Percentiles rank a stretch among this genome's conserved stretches.
These are phyloP conservation scores for Scylla paramamosain DNA, from an alignment of 1,140 invertebrate genomes.

Conservation along the genomic window DNA sequence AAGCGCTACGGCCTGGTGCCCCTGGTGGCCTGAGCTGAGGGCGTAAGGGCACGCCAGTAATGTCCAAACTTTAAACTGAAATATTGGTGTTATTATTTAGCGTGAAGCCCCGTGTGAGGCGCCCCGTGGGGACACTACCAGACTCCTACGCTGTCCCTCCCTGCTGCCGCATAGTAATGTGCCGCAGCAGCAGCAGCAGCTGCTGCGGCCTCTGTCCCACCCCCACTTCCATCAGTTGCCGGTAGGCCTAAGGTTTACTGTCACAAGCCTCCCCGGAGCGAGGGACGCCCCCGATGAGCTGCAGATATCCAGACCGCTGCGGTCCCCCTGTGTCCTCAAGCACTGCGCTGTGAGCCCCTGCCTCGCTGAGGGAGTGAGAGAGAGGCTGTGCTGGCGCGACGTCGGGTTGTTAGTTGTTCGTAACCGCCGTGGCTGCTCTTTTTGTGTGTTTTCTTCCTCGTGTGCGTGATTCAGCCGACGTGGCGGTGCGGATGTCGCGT, in stretches of 20 bases:
- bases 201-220: not conserved
- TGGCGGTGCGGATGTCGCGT: constrained; percentile 1
- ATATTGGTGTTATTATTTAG: constrained; percentile 57
- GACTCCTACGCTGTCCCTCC: not conserved
- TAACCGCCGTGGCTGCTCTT: not conserved
- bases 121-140: not conserved
- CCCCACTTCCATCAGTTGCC: not conserved
- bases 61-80: constrained; percentile 37
- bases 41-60: constrained; percentile 1
- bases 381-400: not conserved
- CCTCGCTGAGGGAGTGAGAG: not conserved
- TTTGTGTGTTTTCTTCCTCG: not conserved
- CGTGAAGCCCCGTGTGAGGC: constrained; percentile 8
- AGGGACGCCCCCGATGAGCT: constrained; percentile 17
- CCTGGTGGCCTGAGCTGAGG: not conserved
- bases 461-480: constrained; percentile 10
- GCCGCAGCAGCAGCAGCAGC: not conserved
- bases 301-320: not conserved
- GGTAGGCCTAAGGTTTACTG: not conserved
- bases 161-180: constrained; percentile 18
- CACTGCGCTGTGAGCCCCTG: not conserved
- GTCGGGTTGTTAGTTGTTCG: not conserved
- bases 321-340: not conserved
- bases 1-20: not conserved
- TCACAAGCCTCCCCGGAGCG: not conserved